Conservation (phyloP, 2,888 invertebrate genomes). For the Diplazon laetatorius region DNA sequence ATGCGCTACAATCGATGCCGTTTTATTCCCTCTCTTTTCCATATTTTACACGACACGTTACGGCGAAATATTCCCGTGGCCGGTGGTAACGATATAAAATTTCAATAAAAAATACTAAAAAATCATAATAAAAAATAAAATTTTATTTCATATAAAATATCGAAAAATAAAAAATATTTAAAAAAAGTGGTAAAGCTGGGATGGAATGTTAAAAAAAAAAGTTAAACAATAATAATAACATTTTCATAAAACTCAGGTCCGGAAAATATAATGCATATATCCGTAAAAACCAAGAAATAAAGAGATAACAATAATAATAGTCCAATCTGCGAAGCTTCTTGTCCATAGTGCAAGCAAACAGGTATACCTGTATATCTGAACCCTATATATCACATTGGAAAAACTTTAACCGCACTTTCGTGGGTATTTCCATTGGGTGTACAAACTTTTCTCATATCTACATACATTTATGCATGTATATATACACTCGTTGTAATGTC, state of each 20-base stretch:
- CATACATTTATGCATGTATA: no score
- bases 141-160: background rate
- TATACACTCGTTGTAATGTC: constrained; percentile 26
- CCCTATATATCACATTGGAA: background rate
- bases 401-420: constrained; percentile 1
- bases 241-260: no score
- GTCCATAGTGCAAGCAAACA: background rate
- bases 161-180: background rate
- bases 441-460: constrained; percentile 9
- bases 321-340: background rate
- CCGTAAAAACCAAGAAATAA: no score
- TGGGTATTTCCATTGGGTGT: background rate
- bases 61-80: background rate
- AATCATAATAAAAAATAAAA: no score
- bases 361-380: background rate
- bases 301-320: background rate
- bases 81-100: no score
- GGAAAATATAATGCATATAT: no score
- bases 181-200: no score
- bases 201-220: no score
- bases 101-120: no score
- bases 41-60: constrained; percentile 7
- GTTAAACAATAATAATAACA: no score
- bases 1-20: background rate
- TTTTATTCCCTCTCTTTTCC: background rate